Evolutionary conservation across 2,113 vertebrate species (phyloP).

Genomic region (Camelus dromedarius): DNA sequence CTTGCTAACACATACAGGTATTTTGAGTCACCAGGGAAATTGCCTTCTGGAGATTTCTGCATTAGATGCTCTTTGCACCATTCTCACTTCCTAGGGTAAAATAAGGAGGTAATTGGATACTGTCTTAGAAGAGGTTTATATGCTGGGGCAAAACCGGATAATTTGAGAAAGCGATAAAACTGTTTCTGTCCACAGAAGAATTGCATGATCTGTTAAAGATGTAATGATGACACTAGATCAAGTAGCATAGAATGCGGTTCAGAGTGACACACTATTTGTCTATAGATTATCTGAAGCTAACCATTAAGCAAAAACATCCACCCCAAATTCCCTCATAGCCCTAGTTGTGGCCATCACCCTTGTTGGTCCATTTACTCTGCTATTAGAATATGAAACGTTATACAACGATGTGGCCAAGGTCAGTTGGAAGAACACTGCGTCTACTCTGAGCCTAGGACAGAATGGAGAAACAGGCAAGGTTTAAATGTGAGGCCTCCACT

Average conservation of each 20-base stretch:
- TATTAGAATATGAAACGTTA: not conserved
- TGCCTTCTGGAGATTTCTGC: not conserved
- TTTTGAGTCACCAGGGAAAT: not conserved
- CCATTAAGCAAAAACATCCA: not conserved
- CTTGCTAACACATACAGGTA: not conserved
- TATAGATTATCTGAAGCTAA: not conserved
- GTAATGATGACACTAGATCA: not conserved
- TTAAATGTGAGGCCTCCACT: not conserved
- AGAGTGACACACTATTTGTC: not conserved
- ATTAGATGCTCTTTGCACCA: not conserved
- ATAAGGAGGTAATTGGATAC: not conserved
- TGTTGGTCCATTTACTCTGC: not conserved
- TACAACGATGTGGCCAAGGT: not conserved
- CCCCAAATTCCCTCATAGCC: not conserved
- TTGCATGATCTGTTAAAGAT: not conserved
- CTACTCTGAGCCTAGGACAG: not conserved
- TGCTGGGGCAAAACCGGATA: not conserved
- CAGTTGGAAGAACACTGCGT: not conserved
- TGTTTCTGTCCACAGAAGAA: not conserved
- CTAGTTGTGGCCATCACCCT: not conserved
- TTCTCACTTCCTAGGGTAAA: slow-evolving; percentile 2
- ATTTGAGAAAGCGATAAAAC: not conserved
- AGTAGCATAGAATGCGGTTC: not conserved
- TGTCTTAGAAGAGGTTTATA: not conserved
- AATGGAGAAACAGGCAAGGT: not conserved